Conservation (phyloP, 2,888 invertebrate genomes). For the Plemyria rubiginata region DNA sequence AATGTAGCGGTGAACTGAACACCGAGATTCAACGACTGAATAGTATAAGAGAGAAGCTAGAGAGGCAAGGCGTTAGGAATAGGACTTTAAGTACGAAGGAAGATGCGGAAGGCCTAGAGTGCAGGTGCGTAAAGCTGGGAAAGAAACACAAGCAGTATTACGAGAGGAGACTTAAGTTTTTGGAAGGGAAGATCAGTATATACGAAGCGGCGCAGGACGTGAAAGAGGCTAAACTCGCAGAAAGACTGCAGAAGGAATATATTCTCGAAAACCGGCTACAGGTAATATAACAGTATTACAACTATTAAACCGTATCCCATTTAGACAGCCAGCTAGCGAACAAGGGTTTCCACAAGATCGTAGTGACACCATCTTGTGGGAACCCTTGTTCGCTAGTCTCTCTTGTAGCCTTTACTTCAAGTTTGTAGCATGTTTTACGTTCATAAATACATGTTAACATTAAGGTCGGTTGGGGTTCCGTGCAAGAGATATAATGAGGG, state of each 20-base stretch:
- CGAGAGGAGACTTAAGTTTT: constrained; percentile 86
- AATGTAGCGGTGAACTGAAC: constrained; percentile 82
- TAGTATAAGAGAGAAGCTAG: constrained; percentile 86
- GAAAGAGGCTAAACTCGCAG: constrained; percentile 85
- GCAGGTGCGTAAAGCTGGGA: constrained; percentile 81
- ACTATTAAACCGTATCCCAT: too few relatives aligned
- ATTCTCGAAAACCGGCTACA: constrained; percentile 80
- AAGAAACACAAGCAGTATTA: constrained; percentile 87
- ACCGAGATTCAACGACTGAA: constrained; percentile 87
- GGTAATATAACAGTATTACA: constrained; percentile 49
- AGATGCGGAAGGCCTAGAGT: constrained; percentile 75
- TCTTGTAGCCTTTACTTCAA: too few relatives aligned
- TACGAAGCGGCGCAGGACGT: constrained; percentile 88
- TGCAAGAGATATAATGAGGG: not conserved
- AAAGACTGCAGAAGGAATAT: constrained; percentile 87
- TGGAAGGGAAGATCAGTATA: constrained; percentile 87
- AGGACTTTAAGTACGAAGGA: constrained; percentile 74
- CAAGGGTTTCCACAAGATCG: too few relatives aligned
- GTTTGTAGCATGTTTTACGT: too few relatives aligned
- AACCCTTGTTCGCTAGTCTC: too few relatives aligned
- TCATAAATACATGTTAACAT: too few relatives aligned
- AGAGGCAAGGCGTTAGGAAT: constrained; percentile 84
- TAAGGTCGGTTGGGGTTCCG: not conserved
- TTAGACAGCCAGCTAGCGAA: too few relatives aligned
- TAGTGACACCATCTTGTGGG: too few relatives aligned